These are phyloP conservation scores for Zophobas morio DNA, from an alignment of 1,140 invertebrate genomes.

Conservation along the genomic window DNA sequence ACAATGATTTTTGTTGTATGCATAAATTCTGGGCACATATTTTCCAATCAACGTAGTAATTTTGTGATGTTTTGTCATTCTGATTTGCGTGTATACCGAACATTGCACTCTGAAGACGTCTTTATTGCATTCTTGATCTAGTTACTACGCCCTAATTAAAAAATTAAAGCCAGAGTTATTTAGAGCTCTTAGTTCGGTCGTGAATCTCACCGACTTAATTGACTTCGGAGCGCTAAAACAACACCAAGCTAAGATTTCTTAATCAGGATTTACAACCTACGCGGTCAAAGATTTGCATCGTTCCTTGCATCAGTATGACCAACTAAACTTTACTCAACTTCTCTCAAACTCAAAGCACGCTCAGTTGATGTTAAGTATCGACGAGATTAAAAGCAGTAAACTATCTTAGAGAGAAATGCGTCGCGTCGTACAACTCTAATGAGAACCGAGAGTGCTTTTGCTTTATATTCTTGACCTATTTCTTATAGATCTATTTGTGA, in stretches of 20 bases:
- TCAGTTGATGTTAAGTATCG: slow-evolving; percentile 25
- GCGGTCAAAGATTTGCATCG: slow-evolving; percentile 34
- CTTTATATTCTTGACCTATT: slow-evolving; percentile 15
- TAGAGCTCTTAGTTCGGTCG: no score
- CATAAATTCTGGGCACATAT: no score
- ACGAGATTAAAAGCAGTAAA: slow-evolving; percentile 37
- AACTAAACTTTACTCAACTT: slow-evolving; percentile 18
- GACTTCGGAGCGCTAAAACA: slow-evolving; percentile 13
- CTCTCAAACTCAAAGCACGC: slow-evolving; percentile 30
- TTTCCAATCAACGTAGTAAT: no score
- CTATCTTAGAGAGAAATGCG: slow-evolving; percentile 30
- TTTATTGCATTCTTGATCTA: no score
- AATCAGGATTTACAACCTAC: slow-evolving; percentile 13
- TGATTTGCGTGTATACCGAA: no score
- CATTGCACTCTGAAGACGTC: no score
- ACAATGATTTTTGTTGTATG: no score
- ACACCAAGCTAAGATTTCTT: slow-evolving; percentile 12
- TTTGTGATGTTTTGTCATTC: no score
- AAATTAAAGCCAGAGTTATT: no score
- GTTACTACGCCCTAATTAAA: no score
- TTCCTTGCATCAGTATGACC: slow-evolving; percentile 20
- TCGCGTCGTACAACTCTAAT: slow-evolving; percentile 15
- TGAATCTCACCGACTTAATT: not conserved
- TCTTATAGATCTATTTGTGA: not conserved
- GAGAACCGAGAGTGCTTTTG: slow-evolving; percentile 4